phyloP scores from a whole-genome alignment of 2,797 vertebrate species.

The Sebastes steindachneri region DNA sequence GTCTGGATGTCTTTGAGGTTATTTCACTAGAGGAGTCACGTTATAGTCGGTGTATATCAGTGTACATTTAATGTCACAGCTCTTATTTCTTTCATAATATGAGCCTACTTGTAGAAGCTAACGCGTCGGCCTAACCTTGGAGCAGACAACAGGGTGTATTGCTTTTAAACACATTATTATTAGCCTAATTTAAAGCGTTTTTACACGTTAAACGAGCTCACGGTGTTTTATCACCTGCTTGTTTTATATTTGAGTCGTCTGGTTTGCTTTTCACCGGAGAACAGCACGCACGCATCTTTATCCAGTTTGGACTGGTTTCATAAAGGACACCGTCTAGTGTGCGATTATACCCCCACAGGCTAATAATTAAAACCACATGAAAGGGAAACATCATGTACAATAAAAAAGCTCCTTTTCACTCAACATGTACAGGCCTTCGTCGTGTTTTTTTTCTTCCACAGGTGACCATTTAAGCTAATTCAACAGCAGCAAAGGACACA shows the following conservation, averaged over 20 bases:
- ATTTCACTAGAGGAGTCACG: neutral
- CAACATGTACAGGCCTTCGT: neutral
- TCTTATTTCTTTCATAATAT: neutral
- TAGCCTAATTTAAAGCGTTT: neutral
- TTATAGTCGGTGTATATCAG: neutral
- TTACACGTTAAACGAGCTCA: neutral
- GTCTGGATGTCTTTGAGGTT: neutral
- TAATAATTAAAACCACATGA: conserved; percentile 20
- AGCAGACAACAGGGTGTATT: conserved; percentile 28
- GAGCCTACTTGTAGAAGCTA: conserved; percentile 22
- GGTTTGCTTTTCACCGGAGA: conserved; percentile 1
- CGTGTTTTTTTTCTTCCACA: neutral
- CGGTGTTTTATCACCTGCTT: neutral
- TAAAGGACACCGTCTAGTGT: conserved; percentile 49
- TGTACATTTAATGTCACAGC: neutral
- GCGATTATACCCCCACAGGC: conserved; percentile 22
- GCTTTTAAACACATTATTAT: conserved; percentile 10
- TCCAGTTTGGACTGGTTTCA: conserved; percentile 81
- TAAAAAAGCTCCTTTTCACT: neutral
- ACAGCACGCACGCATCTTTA: conserved; percentile 58
- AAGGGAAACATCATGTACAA: neutral
- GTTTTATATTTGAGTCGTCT: conserved; percentile 1
- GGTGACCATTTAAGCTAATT: conserved; percentile 53
- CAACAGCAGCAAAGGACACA: conserved; percentile 62
- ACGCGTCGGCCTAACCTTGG: conserved; percentile 64